These are phyloP conservation scores for Drosophila tsacasi DNA, from an alignment of 1,140 invertebrate species.

Conservation along the genomic window DNA sequence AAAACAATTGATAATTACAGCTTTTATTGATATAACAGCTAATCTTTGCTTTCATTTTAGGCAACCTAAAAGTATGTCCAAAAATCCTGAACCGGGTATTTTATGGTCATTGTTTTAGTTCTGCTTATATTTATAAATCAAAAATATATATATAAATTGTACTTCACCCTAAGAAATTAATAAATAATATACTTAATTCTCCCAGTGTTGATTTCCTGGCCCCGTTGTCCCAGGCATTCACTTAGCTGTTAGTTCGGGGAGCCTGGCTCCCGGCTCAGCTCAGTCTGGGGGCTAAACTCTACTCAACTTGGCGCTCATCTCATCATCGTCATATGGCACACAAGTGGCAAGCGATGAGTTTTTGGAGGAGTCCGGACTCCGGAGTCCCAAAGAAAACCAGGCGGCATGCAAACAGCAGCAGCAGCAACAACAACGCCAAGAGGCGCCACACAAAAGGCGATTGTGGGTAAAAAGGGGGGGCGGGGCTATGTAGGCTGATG, in stretches of 20 bases:
- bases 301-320: conserved; percentile 55
- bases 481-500: background rate
- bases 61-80: no score
- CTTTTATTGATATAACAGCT: background rate
- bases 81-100: no score
- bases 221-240: conserved; percentile 25
- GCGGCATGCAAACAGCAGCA: conserved; percentile 52
- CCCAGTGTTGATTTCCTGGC: conserved; percentile 11
- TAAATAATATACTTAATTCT: no score
- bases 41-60: background rate
- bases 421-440: conserved; percentile 31
- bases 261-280: conserved; percentile 27
- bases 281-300: conserved; percentile 31
- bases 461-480: conserved; percentile 36
- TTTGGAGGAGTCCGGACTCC: conserved; percentile 35
- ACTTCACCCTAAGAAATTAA: no score
- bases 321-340: conserved; percentile 63
- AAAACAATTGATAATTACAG: background rate
- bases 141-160: no score
- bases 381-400: conserved; percentile 41
- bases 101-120: no score
- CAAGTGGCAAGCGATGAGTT: conserved; percentile 61
- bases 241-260: conserved; percentile 45
- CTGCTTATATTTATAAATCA: no score
- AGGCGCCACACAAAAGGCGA: conserved; percentile 64